Evolutionary conservation across 2,113 vertebrate genomes (phyloP).

Genomic region (Plecturocebus donacophilus): DNA sequence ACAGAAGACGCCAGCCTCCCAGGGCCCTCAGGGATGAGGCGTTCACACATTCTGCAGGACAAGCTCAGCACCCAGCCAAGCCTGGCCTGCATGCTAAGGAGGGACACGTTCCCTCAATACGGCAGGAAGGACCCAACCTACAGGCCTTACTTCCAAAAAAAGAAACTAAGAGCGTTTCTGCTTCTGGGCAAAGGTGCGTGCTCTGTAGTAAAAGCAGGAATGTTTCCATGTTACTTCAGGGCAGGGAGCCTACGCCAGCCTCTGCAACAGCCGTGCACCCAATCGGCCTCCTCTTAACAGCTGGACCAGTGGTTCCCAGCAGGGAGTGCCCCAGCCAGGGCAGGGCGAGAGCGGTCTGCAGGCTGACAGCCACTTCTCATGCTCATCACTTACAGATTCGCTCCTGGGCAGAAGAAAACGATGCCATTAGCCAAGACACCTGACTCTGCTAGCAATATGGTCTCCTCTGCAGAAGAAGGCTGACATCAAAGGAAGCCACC

Average conservation of each 20-base stretch:
- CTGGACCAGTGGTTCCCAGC: background rate
- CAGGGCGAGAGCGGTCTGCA: background rate
- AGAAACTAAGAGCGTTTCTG: background rate
- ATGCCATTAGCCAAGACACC: background rate
- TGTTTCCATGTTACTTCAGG: background rate
- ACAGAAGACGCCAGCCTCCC: background rate
- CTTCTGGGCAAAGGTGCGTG: background rate
- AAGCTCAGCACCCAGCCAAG: background rate
- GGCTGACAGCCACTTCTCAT: background rate
- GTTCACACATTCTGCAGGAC: background rate
- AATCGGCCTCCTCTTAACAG: background rate
- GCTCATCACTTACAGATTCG: background rate
- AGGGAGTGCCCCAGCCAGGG: background rate
- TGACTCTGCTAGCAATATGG: background rate
- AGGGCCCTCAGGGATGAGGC: background rate
- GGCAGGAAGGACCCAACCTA: background rate
- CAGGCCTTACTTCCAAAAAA: background rate
- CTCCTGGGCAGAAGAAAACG: background rate
- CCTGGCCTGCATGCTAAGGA: background rate
- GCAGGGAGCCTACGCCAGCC: background rate
- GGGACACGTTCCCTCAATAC: background rate
- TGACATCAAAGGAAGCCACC: too few species aligned
- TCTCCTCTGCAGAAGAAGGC: background rate
- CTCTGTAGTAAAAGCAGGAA: background rate
- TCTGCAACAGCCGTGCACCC: background rate